A percentile compares a stretch with the other conserved stretches of the same genome.
These are phyloP conservation scores for Mormyrus iriodes DNA, from an alignment of 2,113 vertebrate species.

Conservation along the genomic window DNA sequence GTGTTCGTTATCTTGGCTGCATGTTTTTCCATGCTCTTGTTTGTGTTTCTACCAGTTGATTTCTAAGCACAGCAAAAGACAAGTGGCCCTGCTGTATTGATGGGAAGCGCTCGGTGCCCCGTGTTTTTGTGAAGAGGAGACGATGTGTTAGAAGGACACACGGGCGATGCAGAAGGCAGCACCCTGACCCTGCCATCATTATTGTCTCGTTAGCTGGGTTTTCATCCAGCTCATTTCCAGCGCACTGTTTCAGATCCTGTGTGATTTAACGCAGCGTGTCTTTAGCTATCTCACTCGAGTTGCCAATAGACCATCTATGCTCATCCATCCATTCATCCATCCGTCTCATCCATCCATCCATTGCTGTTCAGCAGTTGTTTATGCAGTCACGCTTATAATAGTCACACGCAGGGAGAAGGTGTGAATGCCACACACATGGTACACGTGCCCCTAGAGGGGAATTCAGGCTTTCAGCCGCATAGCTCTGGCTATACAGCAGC, in stretches of 20 bases:
- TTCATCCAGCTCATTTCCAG: background rate
- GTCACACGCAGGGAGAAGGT: too few species aligned
- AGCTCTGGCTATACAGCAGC: too few species aligned
- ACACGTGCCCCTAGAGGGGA: too few species aligned
- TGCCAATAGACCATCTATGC: too few species aligned
- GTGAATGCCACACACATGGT: too few species aligned
- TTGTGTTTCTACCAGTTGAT: slow-evolving; percentile 25
- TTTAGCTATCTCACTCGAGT: too few species aligned
- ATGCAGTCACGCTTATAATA: too few species aligned
- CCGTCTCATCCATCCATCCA: too few species aligned
- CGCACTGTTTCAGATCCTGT: background rate
- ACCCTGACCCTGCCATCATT: background rate
- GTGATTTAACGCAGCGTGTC: background rate
- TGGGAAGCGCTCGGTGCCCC: background rate
- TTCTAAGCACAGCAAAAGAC: slow-evolving; percentile 24
- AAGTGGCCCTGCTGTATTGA: slow-evolving; percentile 15
- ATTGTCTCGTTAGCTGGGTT: background rate
- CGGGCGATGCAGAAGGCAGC: background rate
- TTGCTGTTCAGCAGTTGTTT: too few species aligned
- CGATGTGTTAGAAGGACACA: background rate
- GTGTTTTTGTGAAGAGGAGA: background rate
- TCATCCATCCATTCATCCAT: too few species aligned
- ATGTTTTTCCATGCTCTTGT: slow-evolving; percentile 42
- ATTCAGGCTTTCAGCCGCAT: too few species aligned
- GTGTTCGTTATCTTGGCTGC: slow-evolving; percentile 38